A percentile compares a stretch with the other conserved stretches of the same genome.
Conservation (phyloP, 2,113 vertebrate species). For the Symphodus melops region DNA sequence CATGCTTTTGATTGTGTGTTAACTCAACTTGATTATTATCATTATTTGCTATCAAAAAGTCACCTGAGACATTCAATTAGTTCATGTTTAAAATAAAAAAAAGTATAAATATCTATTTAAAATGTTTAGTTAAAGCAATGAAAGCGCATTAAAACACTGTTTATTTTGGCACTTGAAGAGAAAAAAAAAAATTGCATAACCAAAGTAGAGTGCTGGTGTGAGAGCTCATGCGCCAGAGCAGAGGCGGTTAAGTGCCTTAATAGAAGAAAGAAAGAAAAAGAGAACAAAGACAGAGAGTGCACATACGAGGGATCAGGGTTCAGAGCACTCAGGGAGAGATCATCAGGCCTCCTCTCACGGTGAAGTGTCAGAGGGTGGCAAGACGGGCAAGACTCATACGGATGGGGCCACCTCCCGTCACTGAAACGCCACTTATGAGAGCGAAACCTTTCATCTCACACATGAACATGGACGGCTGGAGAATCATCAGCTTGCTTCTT, state of each 20-base stretch:
- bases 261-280: conserved; percentile 6
- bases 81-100: neutral
- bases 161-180: neutral
- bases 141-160: no score
- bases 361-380: conserved; percentile 34
- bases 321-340: conserved; percentile 47
- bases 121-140: no score
- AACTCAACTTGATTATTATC: neutral
- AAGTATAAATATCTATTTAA: neutral
- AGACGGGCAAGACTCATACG: conserved; percentile 36
- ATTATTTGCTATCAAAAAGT: neutral
- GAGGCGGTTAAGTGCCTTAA: conserved; percentile 13
- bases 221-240: neutral
- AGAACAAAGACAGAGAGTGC: conserved; percentile 31
- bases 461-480: conserved; percentile 7
- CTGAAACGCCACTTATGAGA: conserved; percentile 61
- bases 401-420: conserved; percentile 30
- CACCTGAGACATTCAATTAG: neutral
- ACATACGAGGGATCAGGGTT: conserved; percentile 19
- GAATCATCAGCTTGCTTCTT: neutral
- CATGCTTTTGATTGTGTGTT: neutral
- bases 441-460: conserved; percentile 37
- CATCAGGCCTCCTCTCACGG: conserved; percentile 59
- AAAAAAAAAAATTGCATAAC: neutral
- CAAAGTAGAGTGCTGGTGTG: neutral